phyloP scores from a whole-genome alignment of 2,888 invertebrate species.

The Ichneumoninae sp. region DNA sequence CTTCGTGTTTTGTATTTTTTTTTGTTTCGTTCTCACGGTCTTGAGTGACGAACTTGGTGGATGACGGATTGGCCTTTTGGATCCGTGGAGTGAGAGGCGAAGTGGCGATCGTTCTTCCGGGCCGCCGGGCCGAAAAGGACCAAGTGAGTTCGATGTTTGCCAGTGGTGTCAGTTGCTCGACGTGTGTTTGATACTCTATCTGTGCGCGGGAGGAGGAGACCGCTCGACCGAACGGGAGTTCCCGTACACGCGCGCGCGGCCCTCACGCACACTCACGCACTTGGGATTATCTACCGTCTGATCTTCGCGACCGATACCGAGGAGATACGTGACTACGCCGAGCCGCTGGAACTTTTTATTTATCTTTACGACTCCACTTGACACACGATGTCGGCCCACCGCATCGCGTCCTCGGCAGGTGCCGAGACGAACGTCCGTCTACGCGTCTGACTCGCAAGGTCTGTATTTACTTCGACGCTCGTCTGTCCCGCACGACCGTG shows the following conservation, averaged over 20 bases:
- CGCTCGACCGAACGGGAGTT: neutral
- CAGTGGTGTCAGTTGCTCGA: conserved; percentile 1
- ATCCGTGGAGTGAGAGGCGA: conserved; percentile 6
- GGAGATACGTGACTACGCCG: conserved; percentile 12
- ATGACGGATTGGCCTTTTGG: neutral
- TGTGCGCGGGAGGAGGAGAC: conserved; percentile 12
- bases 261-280: neutral
- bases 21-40: neutral
- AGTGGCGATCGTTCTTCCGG: neutral
- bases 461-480: conserved; percentile 32
- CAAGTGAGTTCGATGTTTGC: neutral
- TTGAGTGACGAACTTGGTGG: neutral
- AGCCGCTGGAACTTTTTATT: conserved; percentile 6
- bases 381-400: neutral
- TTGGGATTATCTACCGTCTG: conserved; percentile 55
- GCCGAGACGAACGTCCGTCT: conserved; percentile 39
- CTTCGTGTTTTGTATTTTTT: neutral
- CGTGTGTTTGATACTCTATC: conserved; percentile 35
- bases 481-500: neutral
- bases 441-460: conserved; percentile 37
- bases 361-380: neutral
- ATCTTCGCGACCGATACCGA: conserved; percentile 56
- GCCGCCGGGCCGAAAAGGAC: neutral
- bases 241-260: neutral
- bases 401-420: conserved; percentile 31